phyloP scores from a whole-genome alignment of 2,113 vertebrate genomes.

The Entelurus aequoreus region DNA sequence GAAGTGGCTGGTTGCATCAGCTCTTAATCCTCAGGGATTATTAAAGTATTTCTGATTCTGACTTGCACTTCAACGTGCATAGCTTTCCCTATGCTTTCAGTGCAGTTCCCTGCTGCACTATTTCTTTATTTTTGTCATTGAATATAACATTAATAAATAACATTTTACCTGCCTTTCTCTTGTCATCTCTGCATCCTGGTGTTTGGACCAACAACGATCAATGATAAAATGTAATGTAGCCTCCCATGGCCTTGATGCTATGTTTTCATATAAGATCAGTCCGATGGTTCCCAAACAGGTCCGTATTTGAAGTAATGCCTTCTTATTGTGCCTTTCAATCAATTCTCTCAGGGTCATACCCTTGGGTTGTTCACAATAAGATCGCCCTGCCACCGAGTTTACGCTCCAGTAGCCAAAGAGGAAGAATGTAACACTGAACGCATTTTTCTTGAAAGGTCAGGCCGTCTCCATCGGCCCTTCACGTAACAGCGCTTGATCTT shows the following conservation, averaged over 20 bases:
- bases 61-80: no score
- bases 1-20: no score
- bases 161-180: no score
- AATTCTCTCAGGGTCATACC: conserved; percentile 52
- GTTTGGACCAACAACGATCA: neutral
- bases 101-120: no score
- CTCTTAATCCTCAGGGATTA: no score
- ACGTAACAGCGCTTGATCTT: conserved; percentile 56
- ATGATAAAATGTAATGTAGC: neutral
- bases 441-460: conserved; percentile 81
- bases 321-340: conserved; percentile 62
- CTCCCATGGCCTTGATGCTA: conserved; percentile 2
- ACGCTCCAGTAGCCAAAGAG: conserved; percentile 27
- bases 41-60: no score
- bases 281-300: conserved; percentile 13
- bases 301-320: conserved; percentile 63
- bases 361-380: conserved; percentile 63
- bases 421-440: conserved; percentile 36
- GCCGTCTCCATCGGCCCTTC: conserved; percentile 65
- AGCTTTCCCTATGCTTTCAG: no score
- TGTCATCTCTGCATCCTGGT: neutral
- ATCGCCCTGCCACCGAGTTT: conserved; percentile 38
- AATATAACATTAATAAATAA: no score
- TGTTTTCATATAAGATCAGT: conserved; percentile 1
- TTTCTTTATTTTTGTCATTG: no score